phyloP scores from a whole-genome alignment of 1,140 invertebrate species.

The Fragariocoptes setiger region DNA sequence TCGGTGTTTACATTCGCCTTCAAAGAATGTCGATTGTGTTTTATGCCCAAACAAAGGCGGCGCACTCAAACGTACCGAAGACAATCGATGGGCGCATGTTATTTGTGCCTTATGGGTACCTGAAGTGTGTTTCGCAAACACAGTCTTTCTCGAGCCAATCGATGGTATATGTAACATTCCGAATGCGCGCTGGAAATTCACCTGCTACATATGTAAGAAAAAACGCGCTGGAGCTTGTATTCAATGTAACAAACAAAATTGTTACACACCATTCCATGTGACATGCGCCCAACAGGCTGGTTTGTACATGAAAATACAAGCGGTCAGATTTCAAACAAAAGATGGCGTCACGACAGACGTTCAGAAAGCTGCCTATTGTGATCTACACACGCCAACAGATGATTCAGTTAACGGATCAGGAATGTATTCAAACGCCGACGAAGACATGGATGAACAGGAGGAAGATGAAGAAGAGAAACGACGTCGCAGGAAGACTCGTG shows the following conservation, averaged over 20 bases:
- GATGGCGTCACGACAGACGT: constrained; percentile 30
- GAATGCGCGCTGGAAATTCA: constrained; percentile 64
- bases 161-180: constrained; percentile 84
- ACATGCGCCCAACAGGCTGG: constrained; percentile 92
- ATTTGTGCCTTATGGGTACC: constrained; percentile 96
- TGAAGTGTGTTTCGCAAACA: constrained; percentile 88
- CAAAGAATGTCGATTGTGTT: constrained; percentile 71
- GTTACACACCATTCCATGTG: constrained; percentile 89
- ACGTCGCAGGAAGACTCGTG: neutral
- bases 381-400: constrained; percentile 60
- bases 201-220: constrained; percentile 85
- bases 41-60: constrained; percentile 91
- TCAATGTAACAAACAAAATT: constrained; percentile 82
- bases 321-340: constrained; percentile 34
- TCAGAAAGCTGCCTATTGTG: constrained; percentile 79
- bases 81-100: constrained; percentile 85
- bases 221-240: constrained; percentile 77
- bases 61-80: constrained; percentile 91
- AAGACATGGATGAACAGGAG: constrained; percentile 1
- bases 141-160: constrained; percentile 84
- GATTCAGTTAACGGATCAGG: constrained; percentile 12
- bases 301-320: constrained; percentile 79
- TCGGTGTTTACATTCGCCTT: constrained; percentile 71
- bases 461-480: neutral
- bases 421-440: constrained; percentile 6